Evolutionary conservation across 2,113 vertebrate species (phyloP).

Genomic region (Alethe castanea): DNA sequence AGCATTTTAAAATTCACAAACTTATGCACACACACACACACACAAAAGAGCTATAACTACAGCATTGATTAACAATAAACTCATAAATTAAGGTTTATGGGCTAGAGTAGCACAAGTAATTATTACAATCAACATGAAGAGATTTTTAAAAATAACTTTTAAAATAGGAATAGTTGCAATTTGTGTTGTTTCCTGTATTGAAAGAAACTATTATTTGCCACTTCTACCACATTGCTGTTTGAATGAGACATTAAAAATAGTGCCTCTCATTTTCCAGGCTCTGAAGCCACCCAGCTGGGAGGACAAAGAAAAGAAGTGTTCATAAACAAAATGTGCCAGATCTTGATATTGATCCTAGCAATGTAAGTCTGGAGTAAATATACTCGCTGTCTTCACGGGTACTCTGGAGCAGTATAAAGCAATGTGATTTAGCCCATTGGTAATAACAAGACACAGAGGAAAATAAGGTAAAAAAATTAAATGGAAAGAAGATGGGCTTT

Average conservation of each 20-base stretch:
- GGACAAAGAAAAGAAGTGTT: neutral
- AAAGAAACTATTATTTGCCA: constrained; percentile 28
- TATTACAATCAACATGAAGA: constrained; percentile 4
- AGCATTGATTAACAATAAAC: neutral
- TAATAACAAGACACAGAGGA: neutral
- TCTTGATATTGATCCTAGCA: neutral
- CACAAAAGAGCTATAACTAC: neutral
- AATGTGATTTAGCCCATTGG: neutral
- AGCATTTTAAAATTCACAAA: neutral
- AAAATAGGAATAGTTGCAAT: neutral
- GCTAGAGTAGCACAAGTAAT: neutral
- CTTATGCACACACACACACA: too few species aligned
- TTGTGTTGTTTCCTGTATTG: neutral
- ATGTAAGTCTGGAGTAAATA: neutral
- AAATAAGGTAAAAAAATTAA: neutral
- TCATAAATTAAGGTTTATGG: neutral
- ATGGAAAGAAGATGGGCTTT: neutral
- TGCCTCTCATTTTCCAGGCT: neutral
- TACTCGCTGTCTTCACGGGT: neutral
- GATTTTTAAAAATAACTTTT: neutral
- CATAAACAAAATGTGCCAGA: neutral
- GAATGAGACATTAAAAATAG: constrained; percentile 34
- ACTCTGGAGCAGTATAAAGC: neutral
- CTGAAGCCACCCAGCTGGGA: neutral
- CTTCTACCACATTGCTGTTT: neutral